These are phyloP conservation scores for Fulica atra DNA, from an alignment of 2,113 vertebrate species.

Conservation along the genomic window DNA sequence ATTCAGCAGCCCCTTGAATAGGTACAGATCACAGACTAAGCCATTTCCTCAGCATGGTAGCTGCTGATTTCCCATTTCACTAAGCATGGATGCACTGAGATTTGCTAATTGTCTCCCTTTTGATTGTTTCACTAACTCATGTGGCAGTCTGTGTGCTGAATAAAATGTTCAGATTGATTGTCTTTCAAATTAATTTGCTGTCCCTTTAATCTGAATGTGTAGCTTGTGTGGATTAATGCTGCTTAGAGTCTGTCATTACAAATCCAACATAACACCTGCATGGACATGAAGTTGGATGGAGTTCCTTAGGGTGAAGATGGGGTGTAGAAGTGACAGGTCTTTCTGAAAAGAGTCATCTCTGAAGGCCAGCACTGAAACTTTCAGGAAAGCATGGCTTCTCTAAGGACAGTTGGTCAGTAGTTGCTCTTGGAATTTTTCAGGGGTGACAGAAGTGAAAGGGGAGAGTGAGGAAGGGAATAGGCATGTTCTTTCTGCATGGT, in stretches of 20 bases:
- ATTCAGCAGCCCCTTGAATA: neutral
- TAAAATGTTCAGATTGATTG: neutral
- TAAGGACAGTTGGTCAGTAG: neutral
- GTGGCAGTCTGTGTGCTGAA: neutral
- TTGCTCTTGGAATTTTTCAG: neutral
- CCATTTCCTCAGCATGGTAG: neutral
- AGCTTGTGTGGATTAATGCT: neutral
- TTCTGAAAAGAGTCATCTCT: neutral
- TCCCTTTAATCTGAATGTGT: neutral
- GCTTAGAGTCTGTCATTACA: neutral
- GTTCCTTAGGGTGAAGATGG: neutral
- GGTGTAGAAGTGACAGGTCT: neutral
- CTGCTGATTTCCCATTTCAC: neutral
- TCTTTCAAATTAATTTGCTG: neutral
- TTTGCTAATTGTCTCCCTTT: neutral
- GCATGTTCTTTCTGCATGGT: neutral
- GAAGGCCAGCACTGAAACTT: neutral
- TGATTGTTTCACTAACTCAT: neutral
- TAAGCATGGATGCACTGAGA: rapidly evolving
- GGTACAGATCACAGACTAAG: neutral
- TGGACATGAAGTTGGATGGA: neutral
- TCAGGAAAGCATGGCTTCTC: neutral
- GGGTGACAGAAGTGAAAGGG: neutral
- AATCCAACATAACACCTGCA: neutral
- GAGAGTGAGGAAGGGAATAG: neutral